Base-by-base conservation (phyloP, 2,113 vertebrate species). In the Takifugu flavidus region DNA sequence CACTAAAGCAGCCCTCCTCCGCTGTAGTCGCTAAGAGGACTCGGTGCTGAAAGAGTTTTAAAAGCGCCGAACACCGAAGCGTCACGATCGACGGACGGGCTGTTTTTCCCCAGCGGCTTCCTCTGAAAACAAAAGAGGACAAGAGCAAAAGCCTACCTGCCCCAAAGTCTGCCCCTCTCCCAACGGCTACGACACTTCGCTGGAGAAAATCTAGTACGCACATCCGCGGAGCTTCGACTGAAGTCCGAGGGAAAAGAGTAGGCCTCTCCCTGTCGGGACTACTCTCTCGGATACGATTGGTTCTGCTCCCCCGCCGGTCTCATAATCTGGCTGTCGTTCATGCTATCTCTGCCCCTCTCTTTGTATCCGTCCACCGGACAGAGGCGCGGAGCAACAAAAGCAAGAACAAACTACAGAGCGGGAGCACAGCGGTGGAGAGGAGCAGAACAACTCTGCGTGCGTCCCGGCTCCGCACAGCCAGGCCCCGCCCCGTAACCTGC, bases 181-280 rank as follows among this genome's bases (percentile, higher is more conserved):
- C 64, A 64, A 54, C 26, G 56, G 25, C 81, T 65, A 79, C 64
- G 74, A 64, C 79, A 46, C 72, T 47, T 7, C 82, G 70, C 59
- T 69, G 65, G 56, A 46, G 75, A 67, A 74, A 78, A 82, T 84
- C 85, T 75, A 70, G 76, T 74, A 59, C 76, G 79, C 44, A 83
- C 88, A 85, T 90, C 77, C 72, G 80, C 72, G 56, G 66, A 78
- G 70, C 72, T 67, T 49, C 58, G 68, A 49, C 43, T 80, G 62
- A 67, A 56, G 74, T 71, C 66, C 50, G 68, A 31, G 47, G 49
- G 26, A 28, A 44, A 11, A 39, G 20, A 59, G 53, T 64, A 71
- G 85, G 50, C 25, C 25, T 12, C 4, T 1, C 75, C 76, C 75
- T 56, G 74, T 70, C 55, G 6, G 59, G 66, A 55, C 70, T 61